A percentile compares a stretch with the other conserved stretches of the same genome.
Conservation (phyloP, 2,797 vertebrate genomes). For the Coilia nasus region DNA sequence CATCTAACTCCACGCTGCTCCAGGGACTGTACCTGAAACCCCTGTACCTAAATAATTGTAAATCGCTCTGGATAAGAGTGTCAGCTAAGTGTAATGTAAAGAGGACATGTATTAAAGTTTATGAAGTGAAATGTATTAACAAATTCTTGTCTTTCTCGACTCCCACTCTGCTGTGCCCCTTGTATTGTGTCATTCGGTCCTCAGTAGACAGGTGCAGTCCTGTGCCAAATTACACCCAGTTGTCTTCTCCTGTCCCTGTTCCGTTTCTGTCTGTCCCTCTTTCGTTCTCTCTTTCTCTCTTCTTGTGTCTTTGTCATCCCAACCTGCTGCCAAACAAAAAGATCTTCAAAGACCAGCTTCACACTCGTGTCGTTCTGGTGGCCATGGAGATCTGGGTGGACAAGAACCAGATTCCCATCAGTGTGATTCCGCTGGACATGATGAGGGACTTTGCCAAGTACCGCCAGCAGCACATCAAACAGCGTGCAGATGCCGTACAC, state of each 20-base stretch:
- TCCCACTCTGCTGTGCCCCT: constrained; percentile 50
- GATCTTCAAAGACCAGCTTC: constrained; percentile 97
- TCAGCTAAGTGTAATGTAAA: too few relatives aligned
- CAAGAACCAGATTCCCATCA: constrained; percentile 87
- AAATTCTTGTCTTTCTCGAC: constrained; percentile 45
- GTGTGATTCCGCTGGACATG: constrained; percentile 87
- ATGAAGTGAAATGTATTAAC: constrained; percentile 37
- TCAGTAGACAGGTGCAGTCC: constrained; percentile 42
- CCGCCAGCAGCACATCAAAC: constrained; percentile 87
- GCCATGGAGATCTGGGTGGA: constrained; percentile 97
- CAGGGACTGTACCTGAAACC: too few relatives aligned
- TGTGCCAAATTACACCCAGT: constrained; percentile 47
- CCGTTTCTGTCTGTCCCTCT: background rate
- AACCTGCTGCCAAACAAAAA: constrained; percentile 63
- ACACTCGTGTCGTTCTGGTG: constrained; percentile 94
- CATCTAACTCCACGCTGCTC: too few relatives aligned
- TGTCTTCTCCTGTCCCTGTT: constrained; percentile 52
- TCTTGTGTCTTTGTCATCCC: constrained; percentile 32
- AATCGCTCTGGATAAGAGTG: too few relatives aligned
- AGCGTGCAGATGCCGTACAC: constrained; percentile 90
- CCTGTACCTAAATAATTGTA: too few relatives aligned
- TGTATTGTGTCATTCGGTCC: constrained; percentile 43
- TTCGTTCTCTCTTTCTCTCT: background rate
- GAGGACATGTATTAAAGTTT: background rate
- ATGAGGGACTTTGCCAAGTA: constrained; percentile 93